phyloP scores from a whole-genome alignment of 2,888 invertebrate species.

The Drosophila imparisetae region DNA sequence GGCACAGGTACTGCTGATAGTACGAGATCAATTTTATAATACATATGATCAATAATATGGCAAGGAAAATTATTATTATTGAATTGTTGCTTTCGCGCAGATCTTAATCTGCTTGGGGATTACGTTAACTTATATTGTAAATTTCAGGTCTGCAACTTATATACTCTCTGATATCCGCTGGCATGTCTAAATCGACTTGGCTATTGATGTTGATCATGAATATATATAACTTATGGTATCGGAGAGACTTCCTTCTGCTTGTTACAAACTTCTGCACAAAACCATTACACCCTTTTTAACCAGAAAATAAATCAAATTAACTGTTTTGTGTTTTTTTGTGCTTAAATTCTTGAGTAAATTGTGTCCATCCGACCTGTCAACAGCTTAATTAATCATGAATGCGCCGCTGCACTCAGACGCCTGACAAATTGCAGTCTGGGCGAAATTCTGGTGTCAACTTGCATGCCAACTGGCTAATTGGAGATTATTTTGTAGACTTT shows the following conservation, averaged over 20 bases:
- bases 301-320: slow-evolving; percentile 1
- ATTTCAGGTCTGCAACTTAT: too few species aligned
- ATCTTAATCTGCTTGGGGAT: too few species aligned
- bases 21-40: background rate
- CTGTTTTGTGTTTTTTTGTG: slow-evolving; percentile 18
- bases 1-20: background rate
- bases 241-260: background rate
- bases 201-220: background rate
- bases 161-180: background rate
- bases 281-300: background rate
- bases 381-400: slow-evolving; percentile 41
- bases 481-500: slow-evolving; percentile 14
- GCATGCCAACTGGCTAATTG: slow-evolving; percentile 36
- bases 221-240: background rate
- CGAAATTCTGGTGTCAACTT: slow-evolving; percentile 1
- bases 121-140: too few species aligned
- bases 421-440: slow-evolving; percentile 4
- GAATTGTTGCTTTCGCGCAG: background rate
- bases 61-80: background rate
- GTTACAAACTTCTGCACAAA: too few species aligned
- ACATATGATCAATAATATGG: background rate
- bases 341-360: slow-evolving; percentile 39
- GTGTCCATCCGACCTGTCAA: slow-evolving; percentile 47
- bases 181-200: background rate
- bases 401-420: slow-evolving; percentile 7